Percentiles rank a stretch among this genome's conserved stretches.
These are phyloP conservation scores for Chesias legatella DNA, from an alignment of 2,888 invertebrate species.

Conservation along the genomic window DNA sequence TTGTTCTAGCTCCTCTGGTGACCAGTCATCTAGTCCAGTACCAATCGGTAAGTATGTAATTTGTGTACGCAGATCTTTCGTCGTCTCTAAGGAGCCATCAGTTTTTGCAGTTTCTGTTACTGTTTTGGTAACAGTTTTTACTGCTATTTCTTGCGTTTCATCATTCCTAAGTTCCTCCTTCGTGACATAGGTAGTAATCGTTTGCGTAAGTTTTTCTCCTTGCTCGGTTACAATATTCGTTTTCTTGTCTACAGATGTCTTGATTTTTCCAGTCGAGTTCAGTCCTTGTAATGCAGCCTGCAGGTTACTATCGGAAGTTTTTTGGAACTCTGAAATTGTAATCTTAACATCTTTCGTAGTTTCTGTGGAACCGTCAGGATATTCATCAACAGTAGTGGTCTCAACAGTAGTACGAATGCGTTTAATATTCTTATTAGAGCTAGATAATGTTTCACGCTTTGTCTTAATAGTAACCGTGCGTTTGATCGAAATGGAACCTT, in stretches of 20 bases:
- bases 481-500: constrained; percentile 55
- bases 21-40: constrained; percentile 68
- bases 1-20: constrained; percentile 66
- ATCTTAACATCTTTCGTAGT: constrained; percentile 77
- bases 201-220: constrained; percentile 67
- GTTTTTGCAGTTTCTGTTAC: constrained; percentile 64
- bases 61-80: constrained; percentile 72
- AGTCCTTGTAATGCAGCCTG: constrained; percentile 71
- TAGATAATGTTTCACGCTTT: constrained; percentile 70
- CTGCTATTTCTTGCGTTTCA: constrained; percentile 63
- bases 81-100: constrained; percentile 69
- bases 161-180: constrained; percentile 68
- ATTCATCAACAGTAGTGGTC: constrained; percentile 69
- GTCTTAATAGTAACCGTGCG: constrained; percentile 71
- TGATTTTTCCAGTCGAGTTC: constrained; percentile 63
- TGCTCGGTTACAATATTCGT: constrained; percentile 69
- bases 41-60: constrained; percentile 73
- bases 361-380: constrained; percentile 78
- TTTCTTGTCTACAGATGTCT: constrained; percentile 71
- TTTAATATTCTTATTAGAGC: constrained; percentile 74
- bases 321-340: constrained; percentile 73
- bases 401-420: constrained; percentile 81
- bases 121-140: constrained; percentile 71
- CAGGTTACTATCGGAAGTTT: constrained; percentile 65
- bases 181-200: constrained; percentile 62